Base-by-base conservation (phyloP, 2,113 vertebrate genomes). In the Seriola aureovittata region DNA sequence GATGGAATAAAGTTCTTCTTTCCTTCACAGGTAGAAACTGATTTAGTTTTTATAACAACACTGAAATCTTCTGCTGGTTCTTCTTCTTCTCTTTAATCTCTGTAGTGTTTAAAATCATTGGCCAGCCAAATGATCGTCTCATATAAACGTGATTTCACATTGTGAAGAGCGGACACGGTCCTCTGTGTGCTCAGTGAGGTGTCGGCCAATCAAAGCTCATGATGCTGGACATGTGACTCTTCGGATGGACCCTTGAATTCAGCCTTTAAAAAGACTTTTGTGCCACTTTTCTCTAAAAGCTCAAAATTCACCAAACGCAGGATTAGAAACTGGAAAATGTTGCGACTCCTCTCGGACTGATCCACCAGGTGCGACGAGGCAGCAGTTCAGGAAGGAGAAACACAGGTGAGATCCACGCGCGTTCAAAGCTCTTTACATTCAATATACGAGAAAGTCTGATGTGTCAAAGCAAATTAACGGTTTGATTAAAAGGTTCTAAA, bases 101-200 rank as follows among this genome's bases (percentile, higher is more conserved):
- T 52, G 60, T 13, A 42, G 77, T 58, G 71, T 65, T 81, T 71
- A 2, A 54, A 73, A 89, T 86, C 91, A 91, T 70, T 88, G 91
- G 90, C 92, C 90, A 77, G 89, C 86, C 90, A 92, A 90, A 91
- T 86, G 88, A 93, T 90, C 71, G 3, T 66, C 68, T 60, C 48
- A 29, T 46, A 32, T 50, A 65, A 82, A 67, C 25, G 58, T 16
- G 17, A 16, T 23, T 74, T 80, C 69, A 87, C 71, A 76, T 80
- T 52, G 38, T 34, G 19, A 3, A 36, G 3, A 25, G 19, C 19
- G 1, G 34, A 52, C 4, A 17, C n/a, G 7, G 12, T 25, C 54
- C 14, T 62, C 65, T 36, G 4, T 48, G 46, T 17, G 25, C 9
- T 52, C 44, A 14, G 19, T 54, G 50, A 54, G 50, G 11, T 13